Evolutionary conservation across 2,113 vertebrate species (phyloP).

Genomic region (Petrocephalus zakoni): DNA sequence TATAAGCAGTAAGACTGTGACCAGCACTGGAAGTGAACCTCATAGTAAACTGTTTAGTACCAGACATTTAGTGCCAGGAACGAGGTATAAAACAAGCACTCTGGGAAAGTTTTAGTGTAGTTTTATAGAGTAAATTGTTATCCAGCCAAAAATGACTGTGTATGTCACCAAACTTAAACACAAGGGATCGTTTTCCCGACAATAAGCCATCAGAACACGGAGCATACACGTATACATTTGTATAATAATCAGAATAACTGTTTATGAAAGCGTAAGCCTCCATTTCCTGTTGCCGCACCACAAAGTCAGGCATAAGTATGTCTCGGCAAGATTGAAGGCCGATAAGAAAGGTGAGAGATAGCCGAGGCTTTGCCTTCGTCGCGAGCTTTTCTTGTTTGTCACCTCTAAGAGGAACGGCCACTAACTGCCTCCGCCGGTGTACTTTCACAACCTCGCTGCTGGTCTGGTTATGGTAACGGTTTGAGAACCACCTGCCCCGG

Average conservation of each 20-base stretch:
- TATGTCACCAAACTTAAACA: background rate
- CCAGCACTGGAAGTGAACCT: background rate
- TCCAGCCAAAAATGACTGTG: background rate
- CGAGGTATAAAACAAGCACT: background rate
- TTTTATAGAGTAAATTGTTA: conserved; percentile 18
- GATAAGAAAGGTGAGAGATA: conserved; percentile 25
- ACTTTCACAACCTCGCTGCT: conserved; percentile 40
- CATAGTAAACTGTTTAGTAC: background rate
- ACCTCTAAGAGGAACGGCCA: background rate
- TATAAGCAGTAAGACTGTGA: background rate
- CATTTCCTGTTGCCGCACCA: conserved; percentile 43
- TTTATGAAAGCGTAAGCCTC: conserved; percentile 32
- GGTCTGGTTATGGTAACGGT: background rate
- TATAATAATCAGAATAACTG: conserved; percentile 25
- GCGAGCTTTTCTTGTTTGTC: conserved; percentile 19
- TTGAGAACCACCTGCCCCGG: background rate
- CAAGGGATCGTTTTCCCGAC: background rate
- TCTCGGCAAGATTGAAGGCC: background rate
- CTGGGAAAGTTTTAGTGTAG: conserved; percentile 3
- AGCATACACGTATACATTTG: background rate
- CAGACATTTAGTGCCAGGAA: background rate
- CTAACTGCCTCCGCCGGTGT: conserved; percentile 26
- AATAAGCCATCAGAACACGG: background rate
- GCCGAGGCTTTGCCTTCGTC: background rate
- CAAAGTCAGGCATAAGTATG: conserved; percentile 17